These are phyloP conservation scores for Heliconius melpomene DNA, from an alignment of 1,140 invertebrate species.

Conservation along the genomic window DNA sequence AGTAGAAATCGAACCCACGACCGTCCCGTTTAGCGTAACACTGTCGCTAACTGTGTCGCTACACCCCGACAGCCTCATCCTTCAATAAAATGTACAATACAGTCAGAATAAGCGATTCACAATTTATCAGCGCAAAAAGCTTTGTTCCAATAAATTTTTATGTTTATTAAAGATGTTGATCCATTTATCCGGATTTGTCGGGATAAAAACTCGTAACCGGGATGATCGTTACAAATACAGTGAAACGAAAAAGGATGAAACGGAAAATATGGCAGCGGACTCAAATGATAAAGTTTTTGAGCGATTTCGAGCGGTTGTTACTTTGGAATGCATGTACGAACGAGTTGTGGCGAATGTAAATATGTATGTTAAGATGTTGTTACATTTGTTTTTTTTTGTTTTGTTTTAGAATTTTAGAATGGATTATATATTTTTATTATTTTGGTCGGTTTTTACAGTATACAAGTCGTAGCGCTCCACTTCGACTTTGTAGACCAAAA, in stretches of 20 bases:
- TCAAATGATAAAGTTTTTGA: constrained; percentile 32
- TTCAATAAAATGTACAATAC: neutral
- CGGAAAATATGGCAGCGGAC: constrained; percentile 41
- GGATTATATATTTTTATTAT: neutral
- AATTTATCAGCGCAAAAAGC: constrained; percentile 41
- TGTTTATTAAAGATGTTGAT: constrained; percentile 55
- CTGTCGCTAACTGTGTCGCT: too few relatives aligned
- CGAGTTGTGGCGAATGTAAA: neutral
- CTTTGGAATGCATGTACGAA: constrained; percentile 17
- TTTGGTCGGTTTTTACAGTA: too few relatives aligned
- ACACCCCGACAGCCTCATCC: too few relatives aligned
- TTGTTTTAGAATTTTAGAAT: neutral
- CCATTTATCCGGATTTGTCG: constrained; percentile 51
- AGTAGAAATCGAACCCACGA: too few relatives aligned
- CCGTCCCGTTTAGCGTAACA: too few relatives aligned
- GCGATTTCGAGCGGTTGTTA: constrained; percentile 28
- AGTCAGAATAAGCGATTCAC: constrained; percentile 29
- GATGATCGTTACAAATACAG: constrained; percentile 54
- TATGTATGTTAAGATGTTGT: constrained; percentile 5
- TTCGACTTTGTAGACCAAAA: too few relatives aligned
- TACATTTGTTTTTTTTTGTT: neutral
- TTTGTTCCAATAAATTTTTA: constrained; percentile 53
- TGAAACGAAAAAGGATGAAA: constrained; percentile 48
- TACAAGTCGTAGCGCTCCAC: too few relatives aligned
- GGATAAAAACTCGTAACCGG: constrained; percentile 49